Base-by-base conservation (phyloP, 2,888 invertebrate genomes). In the Sinodicranocentrus sp. region DNA sequence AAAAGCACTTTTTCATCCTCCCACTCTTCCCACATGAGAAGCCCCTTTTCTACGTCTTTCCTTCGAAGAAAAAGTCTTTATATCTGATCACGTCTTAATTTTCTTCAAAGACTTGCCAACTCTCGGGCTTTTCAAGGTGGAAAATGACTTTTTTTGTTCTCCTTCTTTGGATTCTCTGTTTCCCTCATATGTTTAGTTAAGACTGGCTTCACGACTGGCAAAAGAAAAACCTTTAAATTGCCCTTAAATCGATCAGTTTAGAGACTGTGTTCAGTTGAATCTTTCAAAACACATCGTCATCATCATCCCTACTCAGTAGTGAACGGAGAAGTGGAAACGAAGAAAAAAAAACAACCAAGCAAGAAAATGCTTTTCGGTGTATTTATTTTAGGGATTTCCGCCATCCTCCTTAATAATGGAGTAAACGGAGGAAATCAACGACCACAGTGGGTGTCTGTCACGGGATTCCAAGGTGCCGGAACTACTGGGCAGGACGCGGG, bases 401-500 rank as follows among this genome's bases (percentile, higher is more conserved):
- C 72, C 67, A n/a, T 73, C 70, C 70, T 82, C 68, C 61, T 75
- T 57, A 48, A 39, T 65, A 73, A 75, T 65, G 71, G 77, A 72
- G 83, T 83, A 6, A 79, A 72, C 57, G 83, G 76, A 52, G 86
- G 85, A 44, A 87, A 87, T 76, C 17, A 23, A 39, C 57, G 85
- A n/a, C 85, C 85, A 6, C 84, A 87, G 71, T 82, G 86, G 68
- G 84, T 85, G 17, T 78, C 79, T 13, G 44, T 76, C 26, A 85
- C 83, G 15, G 86, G 86, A 48, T 85, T 82, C 57, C 57, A 82
- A 48, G 86, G 86, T 15, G 82, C 85, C 10, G 84, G 85, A 19
- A 54, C 77, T 39, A 70, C 73, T 15, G 87, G 87, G 19, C 88
- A 88, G 23, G 88, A 88, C 48, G 77, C 84, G 17, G 57, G 82